phyloP scores from a whole-genome alignment of 2,797 vertebrate genomes.

The Catharus ustulatus region DNA sequence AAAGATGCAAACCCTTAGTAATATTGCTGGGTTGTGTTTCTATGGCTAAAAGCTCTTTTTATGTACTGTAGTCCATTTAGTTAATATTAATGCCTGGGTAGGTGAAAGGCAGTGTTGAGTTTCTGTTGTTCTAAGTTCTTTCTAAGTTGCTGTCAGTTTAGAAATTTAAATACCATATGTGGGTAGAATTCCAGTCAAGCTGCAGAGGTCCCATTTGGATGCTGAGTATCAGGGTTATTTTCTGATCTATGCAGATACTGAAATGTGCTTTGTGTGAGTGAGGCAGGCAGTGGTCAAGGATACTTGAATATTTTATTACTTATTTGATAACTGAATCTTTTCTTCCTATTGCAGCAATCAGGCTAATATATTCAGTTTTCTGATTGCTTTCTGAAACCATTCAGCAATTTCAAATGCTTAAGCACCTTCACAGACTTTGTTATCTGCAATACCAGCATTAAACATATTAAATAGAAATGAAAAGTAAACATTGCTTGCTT shows the following conservation, averaged over 20 bases:
- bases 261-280: neutral
- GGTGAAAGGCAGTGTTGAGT: neutral
- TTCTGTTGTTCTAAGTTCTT: neutral
- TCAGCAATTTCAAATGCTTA: neutral
- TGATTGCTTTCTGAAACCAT: neutral
- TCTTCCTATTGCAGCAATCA: neutral
- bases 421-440: neutral
- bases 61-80: neutral
- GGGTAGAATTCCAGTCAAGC: neutral
- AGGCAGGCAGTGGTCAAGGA: neutral
- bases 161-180: neutral
- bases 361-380: neutral
- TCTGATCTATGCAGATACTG: neutral
- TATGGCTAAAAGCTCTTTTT: neutral
- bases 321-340: neutral
- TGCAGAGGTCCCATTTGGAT: neutral
- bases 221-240: neutral
- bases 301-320: neutral
- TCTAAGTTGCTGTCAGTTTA: neutral
- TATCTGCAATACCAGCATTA: neutral
- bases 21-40: neutral
- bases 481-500: neutral
- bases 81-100: neutral
- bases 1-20: neutral
- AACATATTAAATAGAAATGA: neutral